Evolutionary conservation across 2,113 vertebrate species (phyloP).

Genomic region (Trichechus manatus): DNA sequence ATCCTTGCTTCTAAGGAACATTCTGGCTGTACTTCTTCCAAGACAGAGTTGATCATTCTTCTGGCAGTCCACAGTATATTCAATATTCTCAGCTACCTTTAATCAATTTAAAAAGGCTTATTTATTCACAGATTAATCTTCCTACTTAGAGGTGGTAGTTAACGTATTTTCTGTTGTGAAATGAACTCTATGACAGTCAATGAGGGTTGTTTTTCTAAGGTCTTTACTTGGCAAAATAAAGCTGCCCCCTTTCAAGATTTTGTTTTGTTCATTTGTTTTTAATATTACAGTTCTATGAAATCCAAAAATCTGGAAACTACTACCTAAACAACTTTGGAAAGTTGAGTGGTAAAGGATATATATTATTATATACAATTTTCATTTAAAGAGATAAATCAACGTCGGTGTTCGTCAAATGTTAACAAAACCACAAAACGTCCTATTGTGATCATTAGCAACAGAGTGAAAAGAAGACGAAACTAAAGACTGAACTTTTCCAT

Average conservation of each 20-base stretch:
- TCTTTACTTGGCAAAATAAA: background rate
- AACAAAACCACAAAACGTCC: slow-evolving; percentile 61
- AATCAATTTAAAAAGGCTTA: background rate
- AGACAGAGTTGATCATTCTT: too few species aligned
- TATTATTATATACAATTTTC: background rate
- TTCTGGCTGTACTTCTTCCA: too few species aligned
- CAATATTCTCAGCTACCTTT: background rate
- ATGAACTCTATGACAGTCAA: background rate
- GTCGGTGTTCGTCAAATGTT: slow-evolving; percentile 16
- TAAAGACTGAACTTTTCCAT: slow-evolving; percentile 42
- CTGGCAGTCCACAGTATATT: too few species aligned
- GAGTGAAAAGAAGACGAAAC: slow-evolving; percentile 37
- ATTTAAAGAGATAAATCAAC: slow-evolving; percentile 31
- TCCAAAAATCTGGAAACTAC: background rate
- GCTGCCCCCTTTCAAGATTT: background rate
- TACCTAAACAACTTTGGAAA: background rate
- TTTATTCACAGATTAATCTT: slow-evolving; percentile 24
- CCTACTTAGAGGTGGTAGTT: background rate
- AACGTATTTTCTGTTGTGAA: background rate
- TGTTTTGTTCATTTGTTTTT: background rate
- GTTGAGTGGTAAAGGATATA: background rate
- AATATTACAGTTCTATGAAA: background rate
- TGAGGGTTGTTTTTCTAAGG: background rate
- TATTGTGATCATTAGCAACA: slow-evolving; percentile 49
- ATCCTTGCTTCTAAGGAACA: too few species aligned